Base-by-base conservation (phyloP, 2,797 vertebrate genomes). In the Myotis findleyi region DNA sequence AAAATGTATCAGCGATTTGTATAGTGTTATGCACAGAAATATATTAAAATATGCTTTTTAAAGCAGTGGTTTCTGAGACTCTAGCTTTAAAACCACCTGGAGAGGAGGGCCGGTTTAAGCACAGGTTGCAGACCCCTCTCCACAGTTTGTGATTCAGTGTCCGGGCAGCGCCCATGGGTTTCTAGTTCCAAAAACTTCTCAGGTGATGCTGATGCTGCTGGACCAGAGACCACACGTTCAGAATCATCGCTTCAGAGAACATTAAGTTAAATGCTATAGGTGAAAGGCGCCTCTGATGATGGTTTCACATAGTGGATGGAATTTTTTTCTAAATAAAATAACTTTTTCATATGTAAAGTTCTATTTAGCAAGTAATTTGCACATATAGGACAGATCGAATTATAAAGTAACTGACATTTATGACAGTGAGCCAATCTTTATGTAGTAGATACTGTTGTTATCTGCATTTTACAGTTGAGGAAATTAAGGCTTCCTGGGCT, bases 31-130 rank as follows among this genome's bases (percentile, higher is more conserved):
- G 36, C 44, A 75, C 68, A 25, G 27, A 57, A 62, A 36, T 80
- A 44, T 85, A 47, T 62, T 51, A 77, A 86, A 87, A 59, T 76
- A 30, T 0, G 0, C 49, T 5, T 77, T 57, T 84, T 69, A 49
- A 55, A 95, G 20, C 55, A 59, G 44, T 92, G 49, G 23, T 69
- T 94, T 93, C 27, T 68, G 53, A 47, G 11, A n/a, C 27, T 87
- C 41, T 14, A 21, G 27, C 3, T 27, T 44, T 41, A 64, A 57
- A 73, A 71, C 51, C 69, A 36, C 41, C 23, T 27, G n/a, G 25
- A 69, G 30, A 13, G 30, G 38, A 59, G 30, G 20, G 33, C 44
- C 82, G 44, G 8, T 59, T 57, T 47, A 88, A 89, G n/a, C 7
- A 59, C n/a, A 53, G 21, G 36, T 27, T 57, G 3, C 2, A 36